Evolutionary conservation across 2,888 invertebrate species (phyloP).

Genomic region (Mylabris sibirica): DNA sequence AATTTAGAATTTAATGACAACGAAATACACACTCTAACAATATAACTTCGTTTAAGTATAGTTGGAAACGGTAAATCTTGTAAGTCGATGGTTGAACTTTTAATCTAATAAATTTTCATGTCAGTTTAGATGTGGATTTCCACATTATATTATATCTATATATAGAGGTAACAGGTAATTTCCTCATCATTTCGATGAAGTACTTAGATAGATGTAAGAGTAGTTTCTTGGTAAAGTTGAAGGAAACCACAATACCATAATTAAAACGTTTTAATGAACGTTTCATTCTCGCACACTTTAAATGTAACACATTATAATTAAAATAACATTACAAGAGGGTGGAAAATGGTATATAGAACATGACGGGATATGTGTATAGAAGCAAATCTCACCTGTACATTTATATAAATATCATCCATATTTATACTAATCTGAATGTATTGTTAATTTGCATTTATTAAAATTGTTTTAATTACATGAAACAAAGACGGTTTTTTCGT

Average conservation of each 20-base stretch:
- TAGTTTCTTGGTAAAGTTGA: background rate
- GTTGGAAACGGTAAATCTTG: background rate
- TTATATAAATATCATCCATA: background rate
- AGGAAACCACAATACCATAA: background rate
- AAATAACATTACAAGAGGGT: background rate
- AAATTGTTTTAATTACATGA: slow-evolving; percentile 15
- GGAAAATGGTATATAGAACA: background rate
- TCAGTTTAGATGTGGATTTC: background rate
- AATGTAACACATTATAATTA: background rate
- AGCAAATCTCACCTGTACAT: background rate
- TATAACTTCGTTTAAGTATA: background rate
- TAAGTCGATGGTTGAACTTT: slow-evolving; percentile 3
- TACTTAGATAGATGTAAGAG: background rate
- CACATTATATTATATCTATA: background rate
- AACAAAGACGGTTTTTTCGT: slow-evolving; percentile 6
- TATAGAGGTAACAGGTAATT: slow-evolving; percentile 1
- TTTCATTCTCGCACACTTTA: background rate
- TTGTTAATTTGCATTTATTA: background rate
- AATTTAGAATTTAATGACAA: background rate
- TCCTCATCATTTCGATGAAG: background rate
- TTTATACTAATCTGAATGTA: background rate
- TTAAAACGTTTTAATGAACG: slow-evolving; percentile 4
- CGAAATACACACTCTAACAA: background rate
- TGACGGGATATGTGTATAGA: background rate
- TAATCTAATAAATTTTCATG: slow-evolving; percentile 1